phyloP scores from a whole-genome alignment of 2,797 vertebrate genomes.

The Tolypeutes matacus region DNA sequence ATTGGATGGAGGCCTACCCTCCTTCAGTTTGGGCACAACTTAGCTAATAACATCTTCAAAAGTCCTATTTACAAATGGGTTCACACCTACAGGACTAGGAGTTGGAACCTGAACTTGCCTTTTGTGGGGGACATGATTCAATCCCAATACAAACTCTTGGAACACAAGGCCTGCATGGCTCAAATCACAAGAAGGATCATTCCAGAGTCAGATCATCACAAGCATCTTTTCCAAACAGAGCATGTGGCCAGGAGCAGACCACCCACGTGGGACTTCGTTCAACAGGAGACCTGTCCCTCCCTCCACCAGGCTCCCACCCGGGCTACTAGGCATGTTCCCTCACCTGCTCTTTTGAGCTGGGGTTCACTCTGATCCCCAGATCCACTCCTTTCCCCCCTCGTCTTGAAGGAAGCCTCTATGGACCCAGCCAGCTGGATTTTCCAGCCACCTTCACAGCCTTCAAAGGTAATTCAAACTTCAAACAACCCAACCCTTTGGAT shows the following conservation, averaged over 20 bases:
- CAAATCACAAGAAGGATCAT: background rate
- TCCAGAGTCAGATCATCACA: background rate
- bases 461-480: background rate
- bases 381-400: no score
- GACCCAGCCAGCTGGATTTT: background rate
- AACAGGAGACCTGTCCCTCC: background rate
- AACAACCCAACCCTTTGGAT: background rate
- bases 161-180: background rate
- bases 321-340: background rate
- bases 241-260: accelerated
- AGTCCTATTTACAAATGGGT: no score
- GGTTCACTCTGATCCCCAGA: background rate
- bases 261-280: background rate
- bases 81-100: no score
- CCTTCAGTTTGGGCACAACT: no score
- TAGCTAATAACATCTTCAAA: no score
- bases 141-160: background rate
- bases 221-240: background rate
- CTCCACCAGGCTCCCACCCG: background rate
- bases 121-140: no score
- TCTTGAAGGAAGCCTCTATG: background rate
- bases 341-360: background rate
- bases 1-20: no score
- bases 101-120: no score
- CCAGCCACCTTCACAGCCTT: background rate